Evolutionary conservation across 2,797 vertebrate species (phyloP), one percentile per base, ranked within the genome.

Genomic region (Ambastaia sidthimunki): DNA sequence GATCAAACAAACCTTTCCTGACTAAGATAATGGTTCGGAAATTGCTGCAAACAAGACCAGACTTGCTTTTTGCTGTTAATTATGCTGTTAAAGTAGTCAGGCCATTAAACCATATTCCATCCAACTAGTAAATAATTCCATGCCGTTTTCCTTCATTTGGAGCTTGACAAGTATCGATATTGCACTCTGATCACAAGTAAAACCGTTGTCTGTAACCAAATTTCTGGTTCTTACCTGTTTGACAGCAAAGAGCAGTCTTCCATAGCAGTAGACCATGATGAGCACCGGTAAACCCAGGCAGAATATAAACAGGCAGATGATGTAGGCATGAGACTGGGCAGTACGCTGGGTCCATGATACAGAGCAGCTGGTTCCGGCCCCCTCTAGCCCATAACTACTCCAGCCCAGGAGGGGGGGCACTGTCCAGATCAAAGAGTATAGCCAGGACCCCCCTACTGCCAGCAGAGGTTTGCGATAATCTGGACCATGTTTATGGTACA

Each of bases 291-390:
- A 82, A 3, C 87, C 94, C 88, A 97, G 84, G 89, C 96, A 97
- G 93, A 97, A 97, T 80, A 92, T 88, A 86, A 97, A 97, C 54
- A 97, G 95, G 74, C 95, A 96, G 91, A 96, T 91, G 89, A 97
- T 95, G 83, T 97, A 97, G 82, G 96, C 93, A 0, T 93, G 93
- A 0, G 95, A 95, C 85, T 94, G 79, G 0, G 87, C 47, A 0
- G 95, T 92, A 28, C 88, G 91, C 0, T 93, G 89, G 0, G 92
- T 95, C 96, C 96, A 97, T 31, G 93, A 93, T 5, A 96, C 95
- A 0, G 95, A 97, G 82, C 96, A 97, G 84, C 94, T 96, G 11
- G 95, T 97, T 60, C 95, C 95, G 0, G 95, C 94, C 0, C 95
- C 95, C 84, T 97, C 96, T 21, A 94, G 21, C 0, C 90, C 94